Evolutionary conservation across 2,888 invertebrate species (phyloP).

Genomic region (Tetropium fuscum): DNA sequence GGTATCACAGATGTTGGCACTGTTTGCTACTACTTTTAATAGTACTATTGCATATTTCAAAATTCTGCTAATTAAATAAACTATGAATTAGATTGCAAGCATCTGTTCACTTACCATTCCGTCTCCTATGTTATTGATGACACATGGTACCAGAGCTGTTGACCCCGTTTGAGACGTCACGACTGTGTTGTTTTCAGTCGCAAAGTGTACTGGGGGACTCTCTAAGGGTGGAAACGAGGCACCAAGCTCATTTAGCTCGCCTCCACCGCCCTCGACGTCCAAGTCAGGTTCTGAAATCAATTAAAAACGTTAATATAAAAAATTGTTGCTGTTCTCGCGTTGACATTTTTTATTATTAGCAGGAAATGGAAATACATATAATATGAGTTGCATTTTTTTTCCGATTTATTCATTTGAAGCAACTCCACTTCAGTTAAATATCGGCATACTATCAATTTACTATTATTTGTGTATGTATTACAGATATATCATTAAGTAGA

Average conservation of each 20-base stretch:
- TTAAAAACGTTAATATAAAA: constrained; percentile 1
- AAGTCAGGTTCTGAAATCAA: constrained; percentile 41
- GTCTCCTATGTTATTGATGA: constrained; percentile 87
- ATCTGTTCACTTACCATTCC: constrained; percentile 79
- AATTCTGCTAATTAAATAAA: too few relatives aligned
- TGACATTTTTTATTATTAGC: background rate
- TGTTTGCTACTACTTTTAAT: too few relatives aligned
- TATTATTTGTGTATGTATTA: too few relatives aligned
- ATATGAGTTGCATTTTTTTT: too few relatives aligned
- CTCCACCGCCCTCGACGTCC: constrained; percentile 56
- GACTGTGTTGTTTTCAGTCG: constrained; percentile 84
- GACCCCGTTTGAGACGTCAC: constrained; percentile 88
- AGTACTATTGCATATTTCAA: too few relatives aligned
- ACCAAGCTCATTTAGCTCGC: constrained; percentile 61
- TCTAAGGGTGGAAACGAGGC: constrained; percentile 64
- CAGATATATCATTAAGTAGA: too few relatives aligned
- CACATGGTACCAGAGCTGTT: constrained; percentile 85
- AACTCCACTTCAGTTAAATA: too few relatives aligned
- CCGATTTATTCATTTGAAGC: too few relatives aligned
- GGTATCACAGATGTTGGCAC: too few relatives aligned
- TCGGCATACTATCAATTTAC: too few relatives aligned
- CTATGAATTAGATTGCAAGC: background rate
- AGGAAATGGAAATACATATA: too few relatives aligned
- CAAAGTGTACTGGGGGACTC: constrained; percentile 80
- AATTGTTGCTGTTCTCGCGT: background rate